Percentiles rank a stretch among this genome's conserved stretches.
Conservation (phyloP, 2,888 invertebrate species). For the Meloe dianella region DNA sequence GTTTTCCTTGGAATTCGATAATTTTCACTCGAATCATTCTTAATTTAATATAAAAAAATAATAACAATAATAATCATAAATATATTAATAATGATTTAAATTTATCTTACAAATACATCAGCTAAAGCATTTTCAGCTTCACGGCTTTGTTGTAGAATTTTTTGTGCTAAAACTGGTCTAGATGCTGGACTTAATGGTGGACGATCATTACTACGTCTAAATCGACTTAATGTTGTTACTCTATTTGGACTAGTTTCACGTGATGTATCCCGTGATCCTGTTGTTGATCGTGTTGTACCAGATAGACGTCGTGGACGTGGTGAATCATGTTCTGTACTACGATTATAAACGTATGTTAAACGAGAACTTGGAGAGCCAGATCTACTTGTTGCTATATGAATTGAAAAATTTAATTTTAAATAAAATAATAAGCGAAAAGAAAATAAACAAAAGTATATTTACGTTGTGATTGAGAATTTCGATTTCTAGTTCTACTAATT, state of each 20-base stretch:
- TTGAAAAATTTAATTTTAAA: conserved; percentile 14
- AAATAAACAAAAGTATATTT: conserved; percentile 58
- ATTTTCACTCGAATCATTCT: conserved; percentile 52
- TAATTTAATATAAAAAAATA: too few relatives aligned
- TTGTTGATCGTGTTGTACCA: conserved; percentile 73
- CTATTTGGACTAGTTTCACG: conserved; percentile 58
- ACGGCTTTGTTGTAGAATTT: conserved; percentile 82
- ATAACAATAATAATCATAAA: conserved; percentile 1
- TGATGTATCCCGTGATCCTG: conserved; percentile 68
- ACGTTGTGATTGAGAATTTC: conserved; percentile 91
- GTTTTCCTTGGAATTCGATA: conserved; percentile 53
- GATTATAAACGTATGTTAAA: conserved; percentile 73
- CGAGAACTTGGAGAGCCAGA: conserved; percentile 93
- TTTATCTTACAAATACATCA: conserved; percentile 67
- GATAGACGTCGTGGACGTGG: conserved; percentile 69
- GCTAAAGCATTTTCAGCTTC: conserved; percentile 87
- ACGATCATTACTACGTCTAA: conserved; percentile 57
- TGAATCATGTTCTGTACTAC: conserved; percentile 58
- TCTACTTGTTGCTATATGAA: conserved; percentile 79
- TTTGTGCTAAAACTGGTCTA: conserved; percentile 74
- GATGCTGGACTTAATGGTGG: conserved; percentile 65
- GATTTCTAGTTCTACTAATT: conserved; percentile 65
- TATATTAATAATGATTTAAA: not conserved
- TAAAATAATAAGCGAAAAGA: conserved; percentile 1
- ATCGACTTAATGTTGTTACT: conserved; percentile 49